Conservation (phyloP, 2,888 invertebrate genomes). For the Eueremaeus valkanovi region DNA sequence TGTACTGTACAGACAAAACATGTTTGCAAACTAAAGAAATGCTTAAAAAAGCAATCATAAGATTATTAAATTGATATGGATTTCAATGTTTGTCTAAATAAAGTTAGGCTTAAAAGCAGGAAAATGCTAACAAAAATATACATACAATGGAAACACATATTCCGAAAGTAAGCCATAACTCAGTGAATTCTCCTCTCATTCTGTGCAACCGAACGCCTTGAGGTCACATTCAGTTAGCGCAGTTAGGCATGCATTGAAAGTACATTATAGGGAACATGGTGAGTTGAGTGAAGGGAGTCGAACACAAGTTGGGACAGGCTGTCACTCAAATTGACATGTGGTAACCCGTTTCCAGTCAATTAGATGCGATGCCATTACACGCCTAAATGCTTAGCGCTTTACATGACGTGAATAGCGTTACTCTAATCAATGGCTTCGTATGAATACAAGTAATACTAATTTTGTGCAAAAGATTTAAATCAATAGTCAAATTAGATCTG, state of each 20-base stretch:
- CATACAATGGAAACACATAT: neutral
- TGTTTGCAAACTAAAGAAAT: slow-evolving; percentile 5
- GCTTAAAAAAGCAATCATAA: neutral
- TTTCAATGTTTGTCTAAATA: slow-evolving; percentile 28
- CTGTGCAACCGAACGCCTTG: slow-evolving; percentile 4
- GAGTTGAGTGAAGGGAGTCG: neutral
- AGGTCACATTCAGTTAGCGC: neutral
- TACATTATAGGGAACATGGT: neutral
- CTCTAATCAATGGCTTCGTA: slow-evolving; percentile 11
- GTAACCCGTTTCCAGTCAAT: slow-evolving; percentile 33
- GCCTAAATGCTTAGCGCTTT: neutral
- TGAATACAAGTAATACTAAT: slow-evolving; percentile 15
- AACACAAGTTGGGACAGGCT: slow-evolving; percentile 22
- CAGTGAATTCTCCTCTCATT: neutral
- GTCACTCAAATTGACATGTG: slow-evolving; percentile 32
- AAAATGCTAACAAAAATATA: slow-evolving; percentile 26
- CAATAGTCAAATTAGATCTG: slow-evolving; percentile 21
- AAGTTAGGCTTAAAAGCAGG: slow-evolving; percentile 12
- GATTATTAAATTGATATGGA: slow-evolving; percentile 27
- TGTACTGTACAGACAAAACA: no score
- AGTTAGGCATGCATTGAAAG: neutral
- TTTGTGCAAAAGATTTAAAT: slow-evolving; percentile 21
- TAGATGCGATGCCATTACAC: slow-evolving; percentile 23
- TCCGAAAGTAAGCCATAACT: neutral
- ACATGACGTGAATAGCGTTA: neutral